phyloP scores from a whole-genome alignment of 2,888 invertebrate genomes.

The Agrotis puta region DNA sequence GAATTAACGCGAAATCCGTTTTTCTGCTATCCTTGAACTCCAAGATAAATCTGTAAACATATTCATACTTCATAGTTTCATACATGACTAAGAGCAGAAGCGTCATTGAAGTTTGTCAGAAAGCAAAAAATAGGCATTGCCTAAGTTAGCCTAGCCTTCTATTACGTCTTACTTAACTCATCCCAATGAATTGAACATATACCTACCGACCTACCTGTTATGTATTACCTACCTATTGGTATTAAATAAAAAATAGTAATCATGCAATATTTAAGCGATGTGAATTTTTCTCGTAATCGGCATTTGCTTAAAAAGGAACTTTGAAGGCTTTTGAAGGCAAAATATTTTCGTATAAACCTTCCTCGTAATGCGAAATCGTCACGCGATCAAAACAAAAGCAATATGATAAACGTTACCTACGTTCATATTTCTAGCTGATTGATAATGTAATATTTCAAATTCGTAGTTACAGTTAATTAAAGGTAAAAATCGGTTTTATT shows the following conservation, averaged over 20 bases:
- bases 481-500: slow-evolving; percentile 50
- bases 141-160: slow-evolving; percentile 9
- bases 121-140: slow-evolving; percentile 59
- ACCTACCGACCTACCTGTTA: background rate
- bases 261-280: background rate
- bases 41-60: slow-evolving; percentile 36
- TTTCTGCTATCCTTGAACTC: slow-evolving; percentile 49
- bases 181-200: background rate
- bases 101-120: slow-evolving; percentile 57
- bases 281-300: slow-evolving; percentile 6
- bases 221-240: too few species aligned
- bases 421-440: slow-evolving; percentile 14
- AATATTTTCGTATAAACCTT: slow-evolving; percentile 22
- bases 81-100: slow-evolving; percentile 54
- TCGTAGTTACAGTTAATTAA: slow-evolving; percentile 50
- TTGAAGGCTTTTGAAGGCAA: slow-evolving; percentile 15
- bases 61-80: slow-evolving; percentile 16
- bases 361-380: slow-evolving; percentile 11
- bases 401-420: slow-evolving; percentile 12
- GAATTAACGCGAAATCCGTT: slow-evolving; percentile 10
- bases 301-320: slow-evolving; percentile 5
- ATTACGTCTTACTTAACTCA: background rate
- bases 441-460: slow-evolving; percentile 42
- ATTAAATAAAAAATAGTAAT: slow-evolving; percentile 6
- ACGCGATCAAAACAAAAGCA: slow-evolving; percentile 40